Evolutionary conservation across 2,888 invertebrate species (phyloP).

Genomic region (Zaprionus lineosus): DNA sequence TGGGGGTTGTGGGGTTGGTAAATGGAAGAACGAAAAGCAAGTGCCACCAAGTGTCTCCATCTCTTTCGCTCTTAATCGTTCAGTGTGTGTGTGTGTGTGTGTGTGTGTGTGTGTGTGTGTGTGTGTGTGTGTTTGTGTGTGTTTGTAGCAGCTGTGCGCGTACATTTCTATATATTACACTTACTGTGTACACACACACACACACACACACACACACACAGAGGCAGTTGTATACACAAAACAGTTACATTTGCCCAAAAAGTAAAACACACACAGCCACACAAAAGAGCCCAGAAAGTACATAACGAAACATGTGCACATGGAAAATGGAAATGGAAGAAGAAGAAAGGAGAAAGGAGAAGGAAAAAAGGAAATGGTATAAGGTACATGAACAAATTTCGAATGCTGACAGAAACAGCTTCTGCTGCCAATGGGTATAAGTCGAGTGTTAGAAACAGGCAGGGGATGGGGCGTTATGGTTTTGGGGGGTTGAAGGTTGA

Average conservation of each 20-base stretch:
- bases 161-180: background rate
- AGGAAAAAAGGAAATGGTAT: constrained; percentile 10
- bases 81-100: constrained; percentile 7
- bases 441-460: too few relatives aligned
- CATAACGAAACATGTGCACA: constrained; percentile 22
- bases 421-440: background rate
- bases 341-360: too few relatives aligned
- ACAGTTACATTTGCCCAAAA: constrained; percentile 21
- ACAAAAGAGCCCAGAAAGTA: constrained; percentile 26
- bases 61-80: too few relatives aligned
- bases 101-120: background rate
- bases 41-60: background rate
- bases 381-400: constrained; percentile 33
- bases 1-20: constrained; percentile 16
- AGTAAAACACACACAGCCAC: constrained; percentile 1
- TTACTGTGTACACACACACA: constrained; percentile 1
- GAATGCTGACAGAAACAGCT: background rate
- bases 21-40: constrained; percentile 17
- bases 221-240: background rate
- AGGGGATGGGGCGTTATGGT: too few relatives aligned
- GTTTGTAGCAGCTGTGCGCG: background rate
- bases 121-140: constrained; percentile 7
- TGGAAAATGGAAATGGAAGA: constrained; percentile 7
- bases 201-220: constrained; percentile 7
- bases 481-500: too few relatives aligned